Base-by-base conservation (phyloP, 2,797 vertebrate genomes). In the Xerus rutilus region DNA sequence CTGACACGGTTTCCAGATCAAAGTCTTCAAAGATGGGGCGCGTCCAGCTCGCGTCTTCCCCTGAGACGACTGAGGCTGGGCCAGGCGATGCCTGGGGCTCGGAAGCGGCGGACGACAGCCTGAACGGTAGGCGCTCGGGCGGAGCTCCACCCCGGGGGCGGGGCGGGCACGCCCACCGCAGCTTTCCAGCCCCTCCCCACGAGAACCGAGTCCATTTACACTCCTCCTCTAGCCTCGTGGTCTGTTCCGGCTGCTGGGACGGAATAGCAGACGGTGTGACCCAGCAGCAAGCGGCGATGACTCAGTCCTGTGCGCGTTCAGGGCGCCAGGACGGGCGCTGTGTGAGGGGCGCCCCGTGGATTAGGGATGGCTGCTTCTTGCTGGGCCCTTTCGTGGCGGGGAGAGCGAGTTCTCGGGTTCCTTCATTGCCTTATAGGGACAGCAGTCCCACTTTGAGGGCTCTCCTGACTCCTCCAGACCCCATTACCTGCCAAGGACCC, bases 61-160 rank as follows among this genome's bases (percentile, higher is more conserved):
- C 98, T 0, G 97, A 97, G 15, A 92, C 21, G 81, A 98, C 98
- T 43, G 97, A 99, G 89, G 96, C 99, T 30, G 98, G 92, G 23
- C 99, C 99, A 7, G 89, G 99, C 93, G 99, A 99, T n/a, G 98
- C 98, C 30, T 97, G 98, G 15, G 98, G 98, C 92, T 98, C 98
- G 0, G 85, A 96, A 28, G 95, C 84, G 13, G 43, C 6, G 8
- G 98, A 98, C 81, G 98, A 98, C 69, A 98, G 97, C 65, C 98
- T 98, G 1, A 74, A 98, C 15, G 98, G 99, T 99, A 47, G 45
- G 45, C 9, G 45, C 45, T 47, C 45, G 45, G 5, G 45, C 45
- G 45, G 45, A 47, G 45, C 45, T 47, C 45, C 45, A 10, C 45
- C 45, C 45, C 45, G 9, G 45, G 45, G 76, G 49, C n/a, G 2